phyloP scores from a whole-genome alignment of 2,113 vertebrate species.

The Rafetus swinhoei region DNA sequence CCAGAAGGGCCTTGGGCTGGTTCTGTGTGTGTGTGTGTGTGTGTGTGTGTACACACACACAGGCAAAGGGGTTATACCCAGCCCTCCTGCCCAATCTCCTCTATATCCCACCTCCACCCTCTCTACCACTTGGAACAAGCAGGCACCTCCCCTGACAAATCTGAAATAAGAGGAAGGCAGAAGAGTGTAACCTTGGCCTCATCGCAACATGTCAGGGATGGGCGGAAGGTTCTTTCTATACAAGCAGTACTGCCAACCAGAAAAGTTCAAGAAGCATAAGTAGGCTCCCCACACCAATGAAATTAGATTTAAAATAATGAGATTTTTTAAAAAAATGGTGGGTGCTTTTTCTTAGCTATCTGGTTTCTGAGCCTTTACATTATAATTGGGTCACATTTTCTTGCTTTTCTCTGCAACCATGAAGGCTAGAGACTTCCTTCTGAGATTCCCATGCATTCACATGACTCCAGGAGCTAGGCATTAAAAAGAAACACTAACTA shows the following conservation, averaged over 20 bases:
- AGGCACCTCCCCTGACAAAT: too few relatives aligned
- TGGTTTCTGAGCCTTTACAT: not conserved
- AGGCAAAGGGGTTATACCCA: too few relatives aligned
- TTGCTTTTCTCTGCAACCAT: not conserved
- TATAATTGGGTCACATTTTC: not conserved
- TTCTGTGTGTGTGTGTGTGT: too few relatives aligned
- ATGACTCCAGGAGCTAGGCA: not conserved
- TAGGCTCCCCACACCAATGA: fast-evolving
- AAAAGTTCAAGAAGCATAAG: not conserved
- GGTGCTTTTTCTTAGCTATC: not conserved
- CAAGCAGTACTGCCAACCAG: not conserved
- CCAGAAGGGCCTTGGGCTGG: too few relatives aligned
- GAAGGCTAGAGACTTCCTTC: not conserved
- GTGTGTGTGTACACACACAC: too few relatives aligned
- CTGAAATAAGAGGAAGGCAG: not conserved
- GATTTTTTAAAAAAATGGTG: not conserved
- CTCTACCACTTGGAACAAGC: too few relatives aligned
- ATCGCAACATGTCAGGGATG: not conserved
- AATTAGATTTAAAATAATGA: not conserved
- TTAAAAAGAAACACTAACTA: not conserved
- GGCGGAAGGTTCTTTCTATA: not conserved
- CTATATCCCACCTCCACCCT: too few relatives aligned
- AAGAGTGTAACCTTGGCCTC: not conserved
- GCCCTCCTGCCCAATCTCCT: too few relatives aligned
- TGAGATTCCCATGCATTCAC: not conserved